Evolutionary conservation across 2,113 vertebrate genomes (phyloP), one percentile per base, ranked within the genome.

Genomic region (Perca schrenkii): DNA sequence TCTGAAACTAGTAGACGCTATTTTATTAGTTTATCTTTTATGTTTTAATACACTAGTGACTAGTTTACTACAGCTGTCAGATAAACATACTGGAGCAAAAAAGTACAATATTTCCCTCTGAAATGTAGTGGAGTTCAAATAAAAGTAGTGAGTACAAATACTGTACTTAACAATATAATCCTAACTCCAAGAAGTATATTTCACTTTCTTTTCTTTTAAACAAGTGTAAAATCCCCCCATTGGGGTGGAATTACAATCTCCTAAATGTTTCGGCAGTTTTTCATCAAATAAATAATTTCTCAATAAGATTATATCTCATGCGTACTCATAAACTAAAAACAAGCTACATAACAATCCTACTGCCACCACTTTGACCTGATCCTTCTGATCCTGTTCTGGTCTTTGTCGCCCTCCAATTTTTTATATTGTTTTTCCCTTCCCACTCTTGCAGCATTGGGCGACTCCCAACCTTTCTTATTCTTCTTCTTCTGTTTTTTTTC

Each of bases 401-500:
- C 70, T 25, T 46, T 64, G 3, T 47, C 22, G 1, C 50, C 21
- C 50, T 46, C 5, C 28, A 7, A 1, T 52, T 82, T 60, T 8
- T 16, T 56, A 14, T 68, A 47, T 56, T 25, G 46, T 74, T 72
- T 52, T 7, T 21, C 21, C 28, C 1, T 70, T 19, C 6, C 0
- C 0, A 1, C 40, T 56, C 63, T 66, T 49, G 22, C 34, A 8
- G 68, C 56, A 4, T 31, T 13, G 10, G 16, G 54, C 31, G 4
- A 53, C 83, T 67, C 57, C 70, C 43, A 62, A 82, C 74, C 43
- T 81, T 70, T 85, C 34, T 31, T 54, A 74, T 28, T 60, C 78
- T 28, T 60, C 47, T 62, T 8, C 36, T 21, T 28, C 28, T 28
- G 28, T 28, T 12, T 25, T 28, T 25, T 16, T n/a, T 19, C 25